Percentiles rank a stretch among this genome's conserved stretches.
Evolutionary conservation across 2,888 invertebrate species (phyloP).

Genomic region (Hartigia nigra): DNA sequence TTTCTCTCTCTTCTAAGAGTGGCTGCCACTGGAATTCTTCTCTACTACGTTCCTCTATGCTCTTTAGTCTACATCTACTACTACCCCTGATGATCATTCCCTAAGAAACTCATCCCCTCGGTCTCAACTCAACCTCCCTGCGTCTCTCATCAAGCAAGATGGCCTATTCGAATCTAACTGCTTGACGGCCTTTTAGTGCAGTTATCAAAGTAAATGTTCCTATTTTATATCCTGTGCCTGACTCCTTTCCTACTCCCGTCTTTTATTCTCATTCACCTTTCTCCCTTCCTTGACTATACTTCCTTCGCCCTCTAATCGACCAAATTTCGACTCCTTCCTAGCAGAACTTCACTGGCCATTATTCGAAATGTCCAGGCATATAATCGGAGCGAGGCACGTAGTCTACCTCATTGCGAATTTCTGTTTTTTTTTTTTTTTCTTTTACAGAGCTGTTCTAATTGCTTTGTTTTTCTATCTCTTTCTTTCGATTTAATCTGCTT

Average conservation of each 20-base stretch:
- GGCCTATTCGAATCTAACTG: slow-evolving; percentile 43
- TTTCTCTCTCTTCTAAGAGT: neutral
- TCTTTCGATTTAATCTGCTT: neutral
- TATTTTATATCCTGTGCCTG: neutral
- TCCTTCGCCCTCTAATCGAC: neutral
- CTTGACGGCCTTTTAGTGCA: slow-evolving; percentile 20
- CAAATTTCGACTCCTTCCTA: neutral
- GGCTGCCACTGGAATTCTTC: neutral
- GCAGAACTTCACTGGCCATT: neutral
- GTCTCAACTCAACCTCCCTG: neutral
- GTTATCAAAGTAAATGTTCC: neutral
- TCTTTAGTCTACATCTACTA: neutral
- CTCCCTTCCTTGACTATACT: slow-evolving; percentile 11
- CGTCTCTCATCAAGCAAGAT: slow-evolving; percentile 20
- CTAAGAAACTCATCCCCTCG: neutral
- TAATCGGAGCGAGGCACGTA: neutral
- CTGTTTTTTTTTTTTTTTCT: neutral
- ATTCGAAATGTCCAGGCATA: neutral
- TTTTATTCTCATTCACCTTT: slow-evolving; percentile 16
- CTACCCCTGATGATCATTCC: neutral
- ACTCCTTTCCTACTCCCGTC: slow-evolving; percentile 18
- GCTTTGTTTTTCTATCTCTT: neutral
- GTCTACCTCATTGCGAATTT: neutral
- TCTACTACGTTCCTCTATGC: neutral
- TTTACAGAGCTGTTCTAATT: neutral